phyloP scores from a whole-genome alignment of 2,797 vertebrate genomes.

The Harpagifer antarcticus region DNA sequence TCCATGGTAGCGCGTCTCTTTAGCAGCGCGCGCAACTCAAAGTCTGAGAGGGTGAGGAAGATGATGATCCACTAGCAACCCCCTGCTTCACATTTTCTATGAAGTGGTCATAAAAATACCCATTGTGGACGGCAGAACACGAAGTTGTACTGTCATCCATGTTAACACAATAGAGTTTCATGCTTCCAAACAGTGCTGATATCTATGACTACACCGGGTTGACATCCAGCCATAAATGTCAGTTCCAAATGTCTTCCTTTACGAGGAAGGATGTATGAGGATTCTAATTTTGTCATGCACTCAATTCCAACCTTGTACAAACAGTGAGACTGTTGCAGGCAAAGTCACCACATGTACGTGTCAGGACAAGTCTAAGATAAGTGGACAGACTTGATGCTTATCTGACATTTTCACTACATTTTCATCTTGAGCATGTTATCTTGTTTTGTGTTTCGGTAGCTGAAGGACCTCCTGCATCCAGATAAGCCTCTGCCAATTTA shows the following conservation, averaged over 20 bases:
- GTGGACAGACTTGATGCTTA: constrained; percentile 8
- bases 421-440: background rate
- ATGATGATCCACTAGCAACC: too few relatives aligned
- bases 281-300: background rate
- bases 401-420: constrained; percentile 2
- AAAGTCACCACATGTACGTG: background rate
- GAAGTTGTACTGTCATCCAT: background rate
- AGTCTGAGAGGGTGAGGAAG: too few relatives aligned
- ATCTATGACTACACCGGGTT: background rate
- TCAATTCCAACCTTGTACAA: background rate
- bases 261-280: too few relatives aligned
- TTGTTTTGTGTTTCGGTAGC: too few relatives aligned
- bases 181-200: background rate
- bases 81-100: background rate
- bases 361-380: constrained; percentile 16
- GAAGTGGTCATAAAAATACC: background rate
- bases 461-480: too few relatives aligned
- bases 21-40: too few relatives aligned
- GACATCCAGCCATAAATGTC: background rate
- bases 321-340: constrained; percentile 4
- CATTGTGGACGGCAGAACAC: background rate
- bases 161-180: background rate
- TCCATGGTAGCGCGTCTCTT: too few relatives aligned
- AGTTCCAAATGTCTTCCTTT: background rate
- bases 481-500: too few relatives aligned